Evolutionary conservation across 2,113 vertebrate species (phyloP), one percentile per base, ranked within the genome.

Genomic region (Globicephala melas): DNA sequence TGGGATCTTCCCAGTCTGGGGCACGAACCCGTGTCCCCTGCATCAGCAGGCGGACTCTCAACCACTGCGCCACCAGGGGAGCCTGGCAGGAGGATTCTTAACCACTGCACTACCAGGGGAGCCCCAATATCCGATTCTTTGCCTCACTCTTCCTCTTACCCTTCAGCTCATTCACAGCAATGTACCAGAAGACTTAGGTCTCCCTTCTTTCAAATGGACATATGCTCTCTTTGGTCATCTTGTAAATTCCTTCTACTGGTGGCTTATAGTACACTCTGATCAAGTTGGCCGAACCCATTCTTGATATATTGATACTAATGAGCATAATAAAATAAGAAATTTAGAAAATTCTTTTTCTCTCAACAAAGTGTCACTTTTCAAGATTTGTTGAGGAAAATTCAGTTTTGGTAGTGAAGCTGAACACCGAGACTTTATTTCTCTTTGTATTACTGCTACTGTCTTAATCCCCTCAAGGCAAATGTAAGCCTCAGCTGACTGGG

Each of bases 331-430:
- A 89, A 89, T 84, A 89, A 62, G 21, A 96, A 36, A 60, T 94
- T 96, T 53, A 92, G 67, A 36, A 95, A 87, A 82, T 60, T 23
- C 0, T n/a, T 73, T 80, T 85, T 94, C 44, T 93, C n/a, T 95
- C 31, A 91, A 47, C 12, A 23, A 93, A 68, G 9, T 53, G 25
- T 71, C 11, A 2, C 36, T 95, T 93, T 84, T 91, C 55, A 84
- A 41, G 21, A 82, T 82, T 91, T 83, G 14, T 73, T 53, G n/a
- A 87, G 41, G 41, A 88, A 96, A 95, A 84, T 88, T 93, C 73
- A 68, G 44, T 87, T 97, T 92, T 85, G 28, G 10, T 94, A 62
- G 33, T 68, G 21, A 95, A 80, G 41, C 28, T 86, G 44, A 95
- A 82, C 23, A 79, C 36, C n/a, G 28, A 89, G 11, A 7, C 55